These are phyloP conservation scores for Tetraneura akinire DNA, from an alignment of 1,140 invertebrate genomes.

Conservation along the genomic window DNA sequence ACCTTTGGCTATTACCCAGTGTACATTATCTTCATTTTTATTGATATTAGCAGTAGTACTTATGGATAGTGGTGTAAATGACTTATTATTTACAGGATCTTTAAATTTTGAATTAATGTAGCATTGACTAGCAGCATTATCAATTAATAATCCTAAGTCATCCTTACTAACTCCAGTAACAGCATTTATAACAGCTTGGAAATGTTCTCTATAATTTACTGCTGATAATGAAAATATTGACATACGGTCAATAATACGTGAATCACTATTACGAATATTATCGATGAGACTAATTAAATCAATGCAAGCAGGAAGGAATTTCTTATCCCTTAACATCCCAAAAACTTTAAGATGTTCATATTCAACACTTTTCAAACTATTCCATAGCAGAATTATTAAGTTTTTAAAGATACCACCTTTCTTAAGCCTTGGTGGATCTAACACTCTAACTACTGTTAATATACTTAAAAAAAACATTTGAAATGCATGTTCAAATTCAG, in stretches of 20 bases:
- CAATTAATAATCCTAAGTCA: not conserved
- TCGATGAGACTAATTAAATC: slow-evolving; percentile 39
- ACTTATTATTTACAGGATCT: not conserved
- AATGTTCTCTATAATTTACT: not conserved
- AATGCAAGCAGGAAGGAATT: slow-evolving; percentile 24
- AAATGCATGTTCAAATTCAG: slow-evolving; percentile 23
- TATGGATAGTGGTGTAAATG: too few relatives aligned
- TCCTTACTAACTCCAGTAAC: not conserved
- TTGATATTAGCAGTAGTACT: too few relatives aligned
- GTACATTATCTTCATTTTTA: not conserved
- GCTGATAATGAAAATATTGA: slow-evolving; percentile 28
- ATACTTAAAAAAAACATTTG: slow-evolving; percentile 45
- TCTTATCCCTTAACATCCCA: not conserved
- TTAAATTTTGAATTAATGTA: not conserved
- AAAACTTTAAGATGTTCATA: slow-evolving; percentile 17
- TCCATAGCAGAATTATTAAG: slow-evolving; percentile 30
- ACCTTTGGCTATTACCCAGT: slow-evolving; percentile 10
- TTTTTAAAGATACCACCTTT: slow-evolving; percentile 45
- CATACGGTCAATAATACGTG: slow-evolving; percentile 9
- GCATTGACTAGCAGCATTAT: not conserved
- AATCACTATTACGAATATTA: slow-evolving; percentile 3
- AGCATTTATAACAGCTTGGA: not conserved
- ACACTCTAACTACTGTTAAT: slow-evolving; percentile 28
- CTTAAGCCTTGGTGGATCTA: slow-evolving; percentile 33
- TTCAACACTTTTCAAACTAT: slow-evolving; percentile 16